A percentile compares a stretch with the other conserved stretches of the same genome.
These are phyloP conservation scores for Vipera ursinii DNA, from an alignment of 2,797 vertebrate species.

Conservation along the genomic window DNA sequence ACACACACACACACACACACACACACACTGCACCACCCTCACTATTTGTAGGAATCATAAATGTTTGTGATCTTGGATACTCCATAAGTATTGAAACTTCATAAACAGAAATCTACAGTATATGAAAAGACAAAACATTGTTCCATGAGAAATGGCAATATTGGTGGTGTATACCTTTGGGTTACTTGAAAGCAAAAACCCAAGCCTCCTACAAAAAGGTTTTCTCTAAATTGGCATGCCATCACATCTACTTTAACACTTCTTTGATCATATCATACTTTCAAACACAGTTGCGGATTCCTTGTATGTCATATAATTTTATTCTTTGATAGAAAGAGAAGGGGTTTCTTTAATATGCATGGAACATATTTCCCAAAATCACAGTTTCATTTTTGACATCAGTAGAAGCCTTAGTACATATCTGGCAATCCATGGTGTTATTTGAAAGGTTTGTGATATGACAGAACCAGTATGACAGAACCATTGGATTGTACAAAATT, in stretches of 20 bases:
- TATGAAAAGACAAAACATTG: background rate
- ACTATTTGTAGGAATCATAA: background rate
- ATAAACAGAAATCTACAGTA: background rate
- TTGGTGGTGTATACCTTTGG: background rate
- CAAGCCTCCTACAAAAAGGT: background rate
- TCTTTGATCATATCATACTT: background rate
- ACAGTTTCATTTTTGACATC: background rate
- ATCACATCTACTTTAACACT: background rate
- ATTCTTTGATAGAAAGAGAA: background rate
- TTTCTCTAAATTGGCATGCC: background rate
- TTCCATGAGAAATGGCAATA: background rate
- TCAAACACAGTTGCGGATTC: background rate
- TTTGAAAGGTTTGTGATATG: background rate
- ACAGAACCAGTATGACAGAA: background rate
- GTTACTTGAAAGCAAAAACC: background rate
- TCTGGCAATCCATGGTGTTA: conserved; percentile 3
- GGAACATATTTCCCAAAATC: background rate
- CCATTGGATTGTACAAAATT: background rate
- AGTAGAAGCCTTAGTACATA: background rate
- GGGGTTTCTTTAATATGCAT: background rate
- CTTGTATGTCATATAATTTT: background rate
- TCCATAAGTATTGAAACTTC: background rate
- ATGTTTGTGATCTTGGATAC: background rate
- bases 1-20: too few relatives aligned
- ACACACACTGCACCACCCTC: background rate